These are phyloP conservation scores for Parapsyche elsis DNA, from an alignment of 1,140 invertebrate genomes.

Conservation along the genomic window DNA sequence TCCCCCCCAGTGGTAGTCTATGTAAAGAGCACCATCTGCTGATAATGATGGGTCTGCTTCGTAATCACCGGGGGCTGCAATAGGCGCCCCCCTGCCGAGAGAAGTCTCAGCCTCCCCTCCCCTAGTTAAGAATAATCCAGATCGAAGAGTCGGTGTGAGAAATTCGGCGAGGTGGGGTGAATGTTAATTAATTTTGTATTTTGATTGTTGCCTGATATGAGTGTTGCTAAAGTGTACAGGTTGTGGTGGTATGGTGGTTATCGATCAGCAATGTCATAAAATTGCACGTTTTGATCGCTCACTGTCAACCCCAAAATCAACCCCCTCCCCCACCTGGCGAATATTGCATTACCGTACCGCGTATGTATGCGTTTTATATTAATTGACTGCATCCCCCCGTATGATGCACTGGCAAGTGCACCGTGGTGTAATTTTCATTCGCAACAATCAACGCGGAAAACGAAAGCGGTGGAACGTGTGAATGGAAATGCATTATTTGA, in stretches of 20 bases:
- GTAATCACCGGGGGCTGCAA: slow-evolving; percentile 25
- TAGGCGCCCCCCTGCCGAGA: slow-evolving; percentile 28
- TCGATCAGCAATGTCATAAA: background rate
- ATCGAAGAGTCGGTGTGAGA: background rate
- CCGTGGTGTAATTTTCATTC: too few species aligned
- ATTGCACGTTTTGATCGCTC: background rate
- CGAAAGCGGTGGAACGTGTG: too few species aligned
- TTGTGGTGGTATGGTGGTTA: too few species aligned
- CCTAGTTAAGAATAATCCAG: slow-evolving; percentile 11
- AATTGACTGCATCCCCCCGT: too few species aligned
- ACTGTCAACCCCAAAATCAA: background rate
- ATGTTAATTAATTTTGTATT: slow-evolving; percentile 37
- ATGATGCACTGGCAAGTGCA: too few species aligned
- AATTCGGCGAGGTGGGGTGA: background rate
- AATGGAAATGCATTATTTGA: too few species aligned
- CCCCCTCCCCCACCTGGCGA: too few species aligned
- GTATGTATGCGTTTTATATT: too few species aligned
- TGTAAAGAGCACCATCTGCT: slow-evolving; percentile 46
- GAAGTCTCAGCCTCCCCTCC: background rate
- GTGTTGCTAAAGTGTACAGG: background rate
- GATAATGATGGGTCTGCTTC: slow-evolving; percentile 46
- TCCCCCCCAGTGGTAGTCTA: background rate
- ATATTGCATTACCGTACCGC: too few species aligned
- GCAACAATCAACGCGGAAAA: too few species aligned
- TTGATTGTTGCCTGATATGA: slow-evolving; percentile 21